Evolutionary conservation across 2,888 invertebrate genomes (phyloP).

Genomic region (Drosophila quinaria): DNA sequence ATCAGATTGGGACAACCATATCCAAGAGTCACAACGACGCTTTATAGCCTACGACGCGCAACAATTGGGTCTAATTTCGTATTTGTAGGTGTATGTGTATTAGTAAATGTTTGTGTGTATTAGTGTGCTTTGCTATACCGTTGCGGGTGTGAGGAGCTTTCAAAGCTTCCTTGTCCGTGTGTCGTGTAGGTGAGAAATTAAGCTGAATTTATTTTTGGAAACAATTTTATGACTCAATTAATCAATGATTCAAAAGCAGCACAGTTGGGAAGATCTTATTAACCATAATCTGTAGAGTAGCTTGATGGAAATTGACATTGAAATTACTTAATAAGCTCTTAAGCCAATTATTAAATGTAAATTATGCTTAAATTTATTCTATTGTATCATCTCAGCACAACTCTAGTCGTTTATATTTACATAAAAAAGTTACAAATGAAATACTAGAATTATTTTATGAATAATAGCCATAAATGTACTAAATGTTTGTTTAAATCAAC

Average conservation of each 20-base stretch:
- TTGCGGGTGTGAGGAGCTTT: conserved; percentile 5
- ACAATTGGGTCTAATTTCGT: conserved; percentile 74
- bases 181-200: conserved; percentile 16
- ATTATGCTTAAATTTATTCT: conserved; percentile 32
- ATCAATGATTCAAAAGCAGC: conserved; percentile 10
- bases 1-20: conserved; percentile 83
- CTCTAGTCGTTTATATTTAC: conserved; percentile 61
- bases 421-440: conserved; percentile 9
- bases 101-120: conserved; percentile 18
- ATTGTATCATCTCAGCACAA: conserved; percentile 62
- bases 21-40: conserved; percentile 83
- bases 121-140: conserved; percentile 8
- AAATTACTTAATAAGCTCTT: conserved; percentile 21
- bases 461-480: background rate
- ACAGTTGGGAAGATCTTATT: conserved; percentile 16
- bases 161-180: conserved; percentile 2
- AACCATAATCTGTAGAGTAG: conserved; percentile 9
- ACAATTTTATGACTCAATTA: conserved; percentile 50
- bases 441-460: conserved; percentile 6
- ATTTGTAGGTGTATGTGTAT: conserved; percentile 11
- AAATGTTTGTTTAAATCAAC: conserved; percentile 34
- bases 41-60: conserved; percentile 79
- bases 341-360: conserved; percentile 28
- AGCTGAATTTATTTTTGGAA: conserved; percentile 71
- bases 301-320: conserved; percentile 19